phyloP scores from a whole-genome alignment of 2,888 invertebrate genomes.

The Ophion slaviceki region DNA sequence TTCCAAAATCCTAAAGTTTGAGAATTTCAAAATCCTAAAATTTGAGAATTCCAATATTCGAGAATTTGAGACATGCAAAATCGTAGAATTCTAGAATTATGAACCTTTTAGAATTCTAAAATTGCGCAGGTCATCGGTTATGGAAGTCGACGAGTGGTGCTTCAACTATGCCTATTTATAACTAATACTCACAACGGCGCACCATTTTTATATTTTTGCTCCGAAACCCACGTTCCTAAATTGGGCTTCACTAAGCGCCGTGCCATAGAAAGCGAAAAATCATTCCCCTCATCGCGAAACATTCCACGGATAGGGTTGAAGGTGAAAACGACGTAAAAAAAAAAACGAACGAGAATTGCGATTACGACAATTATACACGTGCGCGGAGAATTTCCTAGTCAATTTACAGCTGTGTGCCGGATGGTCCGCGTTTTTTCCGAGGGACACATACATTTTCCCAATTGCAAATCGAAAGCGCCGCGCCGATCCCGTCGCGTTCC shows the following conservation, averaged over 20 bases:
- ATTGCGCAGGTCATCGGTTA: not conserved
- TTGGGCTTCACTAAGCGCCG: not conserved
- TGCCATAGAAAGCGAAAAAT: not conserved
- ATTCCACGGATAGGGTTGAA: not conserved
- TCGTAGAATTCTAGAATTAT: too few species aligned
- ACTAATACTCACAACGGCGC: not conserved
- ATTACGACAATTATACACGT: constrained; percentile 12
- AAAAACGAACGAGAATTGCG: constrained; percentile 27
- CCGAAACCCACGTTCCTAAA: not conserved
- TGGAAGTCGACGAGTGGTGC: not conserved
- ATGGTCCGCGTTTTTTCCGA: constrained; percentile 39
- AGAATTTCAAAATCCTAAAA: too few species aligned
- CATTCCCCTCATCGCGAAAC: not conserved
- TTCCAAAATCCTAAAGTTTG: too few species aligned
- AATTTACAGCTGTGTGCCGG: constrained; percentile 54
- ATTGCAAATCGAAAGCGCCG: constrained; percentile 11
- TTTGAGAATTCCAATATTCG: too few species aligned
- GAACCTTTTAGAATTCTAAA: not conserved
- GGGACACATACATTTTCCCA: constrained; percentile 40
- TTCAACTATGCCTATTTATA: not conserved
- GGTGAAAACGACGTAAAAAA: constrained; percentile 6
- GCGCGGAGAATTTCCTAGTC: constrained; percentile 35
- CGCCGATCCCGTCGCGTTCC: not conserved
- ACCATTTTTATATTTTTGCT: not conserved
- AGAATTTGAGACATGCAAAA: too few species aligned